Evolutionary conservation across 2,113 vertebrate genomes (phyloP), one percentile per base, ranked within the genome.

Genomic region (Sinocyclocheilus maitianheensis): DNA sequence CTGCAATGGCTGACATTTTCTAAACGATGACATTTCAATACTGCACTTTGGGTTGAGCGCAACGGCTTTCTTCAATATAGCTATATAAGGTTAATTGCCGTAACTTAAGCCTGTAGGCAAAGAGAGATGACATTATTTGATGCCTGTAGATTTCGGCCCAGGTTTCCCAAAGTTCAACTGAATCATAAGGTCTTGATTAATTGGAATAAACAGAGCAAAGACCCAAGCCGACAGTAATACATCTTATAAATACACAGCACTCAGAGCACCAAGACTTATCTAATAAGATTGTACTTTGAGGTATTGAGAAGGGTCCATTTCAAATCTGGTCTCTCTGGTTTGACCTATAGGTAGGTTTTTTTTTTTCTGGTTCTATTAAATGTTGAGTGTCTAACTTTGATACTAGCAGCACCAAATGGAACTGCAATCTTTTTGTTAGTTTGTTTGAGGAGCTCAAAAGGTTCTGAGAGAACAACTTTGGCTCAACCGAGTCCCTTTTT

Each of bases 1-100:
- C 55, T 43, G 77, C 40, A 62, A 18, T 30, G 37, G 55, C 62
- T 89, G 90, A 90, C 90, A 90, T 90, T 90, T 89, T 81, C 78
- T 9, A 74, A 86, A 86, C 69, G 75, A 58, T 91, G 88, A 87
- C 90, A 89, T 91, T 91, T 90, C 88, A 81, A 76, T 85, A 74
- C 62, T 63, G 78, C 53, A n/a, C 40, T 20, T 67, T 40, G 46
- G 58, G 77, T 79, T 83, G 85, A 83, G 79, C 34, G 4, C 75
- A 83, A 30, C 10, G 60, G 78, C 85, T 85, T 18, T 24, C 37
- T 85, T 86, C 81, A 87, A 80, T 58, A 75, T 65, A 83, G 40
- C 22, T 77, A 58, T 81, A 88, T 83, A 89, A 90, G 90, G 90
- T 90, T 90, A 90, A 90, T 89, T 85, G 88, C 67, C 67, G 65